phyloP scores from a whole-genome alignment of 1,140 invertebrate species.

The Schlechtendalia chinensis region DNA sequence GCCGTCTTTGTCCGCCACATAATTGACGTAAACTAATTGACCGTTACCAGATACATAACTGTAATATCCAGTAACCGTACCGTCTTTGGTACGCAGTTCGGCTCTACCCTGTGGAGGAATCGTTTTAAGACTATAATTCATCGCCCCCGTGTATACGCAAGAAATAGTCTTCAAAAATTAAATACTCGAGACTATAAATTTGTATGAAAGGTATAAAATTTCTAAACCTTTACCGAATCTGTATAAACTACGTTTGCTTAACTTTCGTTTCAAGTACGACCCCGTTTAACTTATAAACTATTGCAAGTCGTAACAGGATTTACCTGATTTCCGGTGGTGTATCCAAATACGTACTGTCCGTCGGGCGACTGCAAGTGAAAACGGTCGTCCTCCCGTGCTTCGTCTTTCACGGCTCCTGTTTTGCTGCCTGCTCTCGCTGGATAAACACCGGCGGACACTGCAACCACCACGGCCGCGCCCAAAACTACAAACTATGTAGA shows the following conservation, averaged over 20 bases:
- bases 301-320: too few relatives aligned
- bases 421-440: neutral
- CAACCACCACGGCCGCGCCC: neutral
- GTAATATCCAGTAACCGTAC: slow-evolving; percentile 39
- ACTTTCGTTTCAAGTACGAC: too few relatives aligned
- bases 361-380: slow-evolving; percentile 29
- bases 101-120: slow-evolving; percentile 14
- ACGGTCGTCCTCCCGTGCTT: neutral
- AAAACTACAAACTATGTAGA: slow-evolving; percentile 10
- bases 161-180: too few relatives aligned
- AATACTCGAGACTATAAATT: too few relatives aligned
- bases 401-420: neutral
- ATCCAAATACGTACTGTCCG: slow-evolving; percentile 29
- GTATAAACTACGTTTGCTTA: too few relatives aligned
- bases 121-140: neutral
- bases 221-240: too few relatives aligned
- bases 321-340: neutral
- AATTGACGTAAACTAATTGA: slow-evolving; percentile 14
- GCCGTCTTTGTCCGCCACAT: slow-evolving; percentile 25
- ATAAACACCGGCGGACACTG: slow-evolving; percentile 16
- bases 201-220: too few relatives aligned
- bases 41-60: slow-evolving; percentile 22
- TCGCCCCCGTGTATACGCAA: too few relatives aligned
- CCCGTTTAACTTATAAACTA: too few relatives aligned
- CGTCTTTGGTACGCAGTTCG: slow-evolving; percentile 23